Base-by-base conservation (phyloP, 2,797 vertebrate genomes). In the Acanthurus lineatus region DNA sequence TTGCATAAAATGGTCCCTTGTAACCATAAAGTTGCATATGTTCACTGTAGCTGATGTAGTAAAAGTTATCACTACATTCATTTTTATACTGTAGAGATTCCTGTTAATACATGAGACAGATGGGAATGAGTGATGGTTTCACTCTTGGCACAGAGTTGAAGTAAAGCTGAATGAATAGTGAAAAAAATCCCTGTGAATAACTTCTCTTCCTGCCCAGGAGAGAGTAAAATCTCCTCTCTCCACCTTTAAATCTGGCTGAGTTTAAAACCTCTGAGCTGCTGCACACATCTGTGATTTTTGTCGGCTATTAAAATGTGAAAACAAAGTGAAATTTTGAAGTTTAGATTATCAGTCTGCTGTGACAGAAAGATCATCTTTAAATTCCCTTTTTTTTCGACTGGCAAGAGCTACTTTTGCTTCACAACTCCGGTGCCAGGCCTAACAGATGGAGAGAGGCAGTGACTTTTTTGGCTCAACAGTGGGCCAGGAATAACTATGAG, bases 391-490 rank as follows among this genome's bases (percentile, higher is more conserved):
- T 40, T 32, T 32, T 5, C 28, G 22, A 58, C 42, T 72, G 28
- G 56, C 47, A 53, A 47, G 28, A 69, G n/a, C 32, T 53, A 17
- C 35, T 47, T 53, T 28, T 44, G 17, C 35, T 65, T 69, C 63
- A 51, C 49, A 54, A 6, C 32, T 17, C 58, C 35, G 6, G 22
- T 54, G 49, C 47, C 76, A 77, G 76, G 19, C 8, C 11, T 11
- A 74, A 25, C 73, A 73, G 76, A 82, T 59, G 60, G 68, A 86
- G 52, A 59, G 49, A 61, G 65, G 73, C 64, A 77, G 54, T 6
- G 51, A 73, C 48, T 22, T 35, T 72, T 10, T 32, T 76, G 58
- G 48, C 60, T 71, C 47, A 32, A 28, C 47, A 47, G 35, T 51
- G 61, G 32, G 63, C 47, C 60, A 76, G 69, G 32, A 62, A 42